phyloP scores from a whole-genome alignment of 2,888 invertebrate species.

The Lepidocyrtoides sp. region DNA sequence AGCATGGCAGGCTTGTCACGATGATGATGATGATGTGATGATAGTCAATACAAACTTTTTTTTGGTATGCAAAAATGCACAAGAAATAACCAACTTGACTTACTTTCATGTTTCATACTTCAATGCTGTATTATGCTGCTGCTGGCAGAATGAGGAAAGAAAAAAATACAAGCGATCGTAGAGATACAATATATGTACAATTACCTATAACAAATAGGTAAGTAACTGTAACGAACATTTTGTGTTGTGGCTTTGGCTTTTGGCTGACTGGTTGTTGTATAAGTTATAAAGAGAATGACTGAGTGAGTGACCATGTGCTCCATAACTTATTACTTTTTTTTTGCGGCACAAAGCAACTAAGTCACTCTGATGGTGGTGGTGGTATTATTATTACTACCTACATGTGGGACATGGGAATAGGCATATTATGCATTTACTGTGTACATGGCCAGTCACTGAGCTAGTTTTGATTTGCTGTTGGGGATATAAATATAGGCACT shows the following conservation, averaged over 20 bases:
- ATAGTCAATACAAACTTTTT: too few relatives aligned
- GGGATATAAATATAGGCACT: not conserved
- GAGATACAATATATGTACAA: too few relatives aligned
- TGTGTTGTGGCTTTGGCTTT: too few relatives aligned
- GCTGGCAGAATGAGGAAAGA: not conserved
- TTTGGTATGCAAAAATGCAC: too few relatives aligned
- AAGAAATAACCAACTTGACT: too few relatives aligned
- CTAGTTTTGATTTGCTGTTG: not conserved
- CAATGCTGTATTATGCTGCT: not conserved
- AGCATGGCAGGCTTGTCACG: too few relatives aligned
- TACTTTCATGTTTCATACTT: too few relatives aligned
- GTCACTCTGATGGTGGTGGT: too few relatives aligned
- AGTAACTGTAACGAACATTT: conserved; percentile 31
- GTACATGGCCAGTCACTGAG: conserved; percentile 11
- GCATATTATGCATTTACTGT: not conserved
- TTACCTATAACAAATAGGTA: not conserved
- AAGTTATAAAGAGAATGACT: too few relatives aligned
- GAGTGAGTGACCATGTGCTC: conserved; percentile 62
- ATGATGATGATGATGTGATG: too few relatives aligned
- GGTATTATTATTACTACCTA: too few relatives aligned
- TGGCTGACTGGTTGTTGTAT: too few relatives aligned
- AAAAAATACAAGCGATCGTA: not conserved
- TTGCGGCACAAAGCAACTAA: conserved; percentile 30
- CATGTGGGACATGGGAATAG: conserved; percentile 45
- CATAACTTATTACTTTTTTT: not conserved